Base-by-base conservation (phyloP, 2,888 invertebrate genomes). In the Quadroppia sp. region DNA sequence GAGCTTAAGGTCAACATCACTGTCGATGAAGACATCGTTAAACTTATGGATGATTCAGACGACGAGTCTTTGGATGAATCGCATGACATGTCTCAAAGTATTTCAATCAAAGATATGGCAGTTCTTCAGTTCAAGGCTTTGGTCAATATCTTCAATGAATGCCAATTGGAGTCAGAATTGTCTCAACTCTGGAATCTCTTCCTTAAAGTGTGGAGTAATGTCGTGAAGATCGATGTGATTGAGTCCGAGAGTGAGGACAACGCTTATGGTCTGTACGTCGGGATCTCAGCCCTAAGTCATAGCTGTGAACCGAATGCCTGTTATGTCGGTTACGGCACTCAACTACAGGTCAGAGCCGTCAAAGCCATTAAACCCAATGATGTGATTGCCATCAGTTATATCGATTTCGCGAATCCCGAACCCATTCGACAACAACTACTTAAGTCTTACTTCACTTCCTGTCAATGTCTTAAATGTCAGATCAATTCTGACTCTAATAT, bases 211-310 rank as follows among this genome's bases (percentile, higher is more conserved):
- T 74, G 74, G 74, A 70, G 70, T 17, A 36, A 74, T 71, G 45
- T 70, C n/a, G 23, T 59, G 32, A 50, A 50, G 1, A 74, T 74
- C 36, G 25, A 20, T 61, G 67, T 67, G 23, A 9, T 40, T 6
- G 74, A 74, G n/a, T 69, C 50, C 11, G 30, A n/a, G 7, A 61
- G 45, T 28, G 74, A 36, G 7, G 20, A 50, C 13, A 70, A 53
- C 23, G 74, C 74, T 30, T 74, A 74, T 30, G 74, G 74, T 9
- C 50, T 74, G 2, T 74, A 36, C 40, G n/a, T 74, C 11, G 71
- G 71, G 25, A 13, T 36, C 2, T 28, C 56, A 15, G 15, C 32
- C 9, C n/a, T 40, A 7, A 70, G 53, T n/a, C 70, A 74, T 59
- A 71, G 70, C 17, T 74, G 74, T 40, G 40, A 50, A 40, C 74